These are phyloP conservation scores for Dreissena polymorpha DNA, from an alignment of 1,140 invertebrate genomes.

Conservation along the genomic window DNA sequence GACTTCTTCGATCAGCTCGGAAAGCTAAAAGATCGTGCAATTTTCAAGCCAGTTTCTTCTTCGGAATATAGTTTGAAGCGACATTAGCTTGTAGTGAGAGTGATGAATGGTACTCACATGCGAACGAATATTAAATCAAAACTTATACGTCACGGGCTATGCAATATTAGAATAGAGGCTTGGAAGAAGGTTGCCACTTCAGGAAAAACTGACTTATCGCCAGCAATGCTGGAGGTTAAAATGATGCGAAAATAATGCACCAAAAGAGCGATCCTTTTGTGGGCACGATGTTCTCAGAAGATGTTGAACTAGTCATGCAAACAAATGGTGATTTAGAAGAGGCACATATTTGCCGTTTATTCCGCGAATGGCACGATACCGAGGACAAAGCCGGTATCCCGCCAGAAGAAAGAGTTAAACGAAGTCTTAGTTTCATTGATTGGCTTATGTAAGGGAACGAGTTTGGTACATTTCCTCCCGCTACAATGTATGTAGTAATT, in stretches of 20 bases:
- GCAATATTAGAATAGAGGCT: background rate
- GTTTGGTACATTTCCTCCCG: conserved; percentile 6
- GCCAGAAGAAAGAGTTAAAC: background rate
- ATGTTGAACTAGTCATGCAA: background rate
- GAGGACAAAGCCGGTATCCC: conserved; percentile 12
- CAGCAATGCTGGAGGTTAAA: conserved; percentile 13
- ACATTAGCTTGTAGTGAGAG: background rate
- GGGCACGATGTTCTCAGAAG: conserved; percentile 24
- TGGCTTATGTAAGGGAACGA: conserved; percentile 7
- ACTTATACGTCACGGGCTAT: background rate
- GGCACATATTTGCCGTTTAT: conserved; percentile 14
- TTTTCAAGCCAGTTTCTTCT: conserved; percentile 4
- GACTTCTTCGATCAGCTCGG: background rate
- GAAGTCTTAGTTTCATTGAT: background rate
- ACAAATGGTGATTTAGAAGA: background rate
- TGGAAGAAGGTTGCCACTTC: conserved; percentile 2
- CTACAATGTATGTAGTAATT: conserved; percentile 8
- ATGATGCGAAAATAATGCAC: conserved; percentile 15
- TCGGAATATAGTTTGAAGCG: background rate
- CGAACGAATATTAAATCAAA: conserved; percentile 28
- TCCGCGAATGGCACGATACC: conserved; percentile 26
- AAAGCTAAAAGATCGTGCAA: background rate
- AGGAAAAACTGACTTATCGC: background rate
- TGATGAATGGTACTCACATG: conserved; percentile 11
- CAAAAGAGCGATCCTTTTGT: conserved; percentile 32